Base-by-base conservation (phyloP, 2,113 vertebrate species). In the Benitochromis conjunctus region DNA sequence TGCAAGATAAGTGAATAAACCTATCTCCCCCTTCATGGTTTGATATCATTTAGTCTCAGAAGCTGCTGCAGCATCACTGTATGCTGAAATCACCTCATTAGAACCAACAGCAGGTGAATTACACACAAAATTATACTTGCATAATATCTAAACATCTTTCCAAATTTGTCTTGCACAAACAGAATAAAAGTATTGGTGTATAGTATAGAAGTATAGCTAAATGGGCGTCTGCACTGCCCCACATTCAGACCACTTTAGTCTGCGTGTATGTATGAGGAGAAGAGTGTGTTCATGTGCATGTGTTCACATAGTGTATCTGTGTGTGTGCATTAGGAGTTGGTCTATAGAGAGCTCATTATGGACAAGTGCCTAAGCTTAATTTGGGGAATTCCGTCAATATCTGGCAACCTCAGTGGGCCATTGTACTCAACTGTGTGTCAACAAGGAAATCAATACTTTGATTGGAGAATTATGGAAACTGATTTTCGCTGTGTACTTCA, bases 401-500 rank as follows among this genome's bases (percentile, higher is more conserved):
- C 81, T 92, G 92, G 87, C 91, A 88, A 88, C 88, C 82, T 83
- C 9, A 3, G 54, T 8, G 12, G 81, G 62, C 85, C 82, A 71
- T 56, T 85, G 86, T 86, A 71, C 87, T 88, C 82, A 88, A 90
- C 87, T 34, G 85, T 74, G 69, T 81, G 86, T 90, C 81, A 89
- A 86, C 86, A 82, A 64, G 64, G 57, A 81, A 80, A 86, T 94
- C 91, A 71, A 91, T 93, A 83, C 58, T 86, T 94, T 93, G 92
- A 92, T 90, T 93, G 80, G 56, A 60, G 84, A 91, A 92, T 95
- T 93, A 95, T 94, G 80, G 86, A 88, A 80, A 93, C 88, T 4
- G 85, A 93, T 94, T 92, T 78, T 64, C 26, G 71, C 56, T 29
- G 53, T 84, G 82, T 91, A 76, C 74, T 85, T 90, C 83, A 66